A percentile compares a stretch with the other conserved stretches of the same genome.
These are phyloP conservation scores for Drosophila emarginata DNA, from an alignment of 2,888 invertebrate genomes.

Conservation along the genomic window DNA sequence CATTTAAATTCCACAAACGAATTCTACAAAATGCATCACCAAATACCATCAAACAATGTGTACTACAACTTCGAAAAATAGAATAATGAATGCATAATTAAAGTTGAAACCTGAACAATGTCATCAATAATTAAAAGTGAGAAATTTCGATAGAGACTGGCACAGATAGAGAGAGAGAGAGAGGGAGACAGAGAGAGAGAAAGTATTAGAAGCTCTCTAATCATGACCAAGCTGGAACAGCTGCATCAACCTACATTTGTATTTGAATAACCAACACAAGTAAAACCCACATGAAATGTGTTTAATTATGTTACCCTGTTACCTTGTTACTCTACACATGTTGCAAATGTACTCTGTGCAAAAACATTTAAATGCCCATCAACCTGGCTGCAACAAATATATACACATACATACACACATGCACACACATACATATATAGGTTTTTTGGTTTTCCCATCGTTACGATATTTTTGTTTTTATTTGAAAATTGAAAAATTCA, in stretches of 20 bases:
- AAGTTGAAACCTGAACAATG: not conserved
- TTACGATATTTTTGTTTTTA: not conserved
- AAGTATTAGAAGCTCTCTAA: not conserved
- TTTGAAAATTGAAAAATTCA: conserved; percentile 28
- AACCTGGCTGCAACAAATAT: conserved; percentile 17
- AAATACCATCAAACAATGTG: not conserved
- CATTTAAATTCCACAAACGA: not conserved
- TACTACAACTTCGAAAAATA: not conserved
- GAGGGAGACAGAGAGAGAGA: not conserved
- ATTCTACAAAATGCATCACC: not conserved
- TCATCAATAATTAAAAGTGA: not conserved
- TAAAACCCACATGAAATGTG: not conserved
- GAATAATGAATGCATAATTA: conserved; percentile 5
- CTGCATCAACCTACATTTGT: too few relatives aligned
- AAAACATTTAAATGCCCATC: conserved; percentile 4
- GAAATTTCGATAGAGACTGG: not conserved
- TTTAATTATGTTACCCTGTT: conserved; percentile 5
- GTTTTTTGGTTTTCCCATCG: conserved; percentile 4
- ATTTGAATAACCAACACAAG: not conserved
- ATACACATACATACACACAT: conserved; percentile 36
- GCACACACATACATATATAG: not conserved
- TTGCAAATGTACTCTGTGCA: not conserved
- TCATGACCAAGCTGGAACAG: not conserved
- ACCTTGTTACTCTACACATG: not conserved
- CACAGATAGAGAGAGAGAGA: not conserved